A percentile compares a stretch with the other conserved stretches of the same genome.
phyloP scores from a whole-genome alignment of 1,140 invertebrate genomes.

The Semibalanus balanoides region DNA sequence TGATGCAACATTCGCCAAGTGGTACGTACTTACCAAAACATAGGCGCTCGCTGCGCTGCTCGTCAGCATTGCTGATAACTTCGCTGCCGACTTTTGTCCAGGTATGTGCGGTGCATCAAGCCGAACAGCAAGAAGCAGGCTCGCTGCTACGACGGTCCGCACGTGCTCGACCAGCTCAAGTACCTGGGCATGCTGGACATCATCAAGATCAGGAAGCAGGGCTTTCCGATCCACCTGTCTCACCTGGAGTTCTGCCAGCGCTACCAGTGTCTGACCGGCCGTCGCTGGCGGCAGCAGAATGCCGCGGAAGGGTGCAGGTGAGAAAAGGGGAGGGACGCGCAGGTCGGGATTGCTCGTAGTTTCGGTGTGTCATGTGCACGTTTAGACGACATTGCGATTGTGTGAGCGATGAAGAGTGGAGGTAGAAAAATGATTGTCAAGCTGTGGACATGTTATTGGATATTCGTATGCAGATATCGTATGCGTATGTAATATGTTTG shows the following conservation, averaged over 20 bases:
- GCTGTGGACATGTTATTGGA: no score
- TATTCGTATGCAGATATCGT: no score
- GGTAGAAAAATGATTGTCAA: no score
- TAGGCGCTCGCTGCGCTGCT: no score
- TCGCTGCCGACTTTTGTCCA: conserved; percentile 22
- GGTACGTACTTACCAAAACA: no score
- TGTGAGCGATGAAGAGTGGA: no score
- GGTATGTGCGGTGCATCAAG: conserved; percentile 90
- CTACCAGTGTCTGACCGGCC: conserved; percentile 53
- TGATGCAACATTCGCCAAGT: no score
- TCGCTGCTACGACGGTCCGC: conserved; percentile 61
- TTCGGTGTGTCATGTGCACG: no score
- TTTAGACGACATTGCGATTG: no score
- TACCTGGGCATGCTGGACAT: conserved; percentile 95
- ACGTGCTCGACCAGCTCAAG: conserved; percentile 77
- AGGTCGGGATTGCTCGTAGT: no score
- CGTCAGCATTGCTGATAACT: no score
- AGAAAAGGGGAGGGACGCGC: conserved; percentile 12
- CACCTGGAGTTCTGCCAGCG: conserved; percentile 61
- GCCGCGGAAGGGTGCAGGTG: conserved; percentile 18
- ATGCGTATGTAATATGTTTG: no score
- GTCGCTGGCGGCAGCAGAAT: conserved; percentile 7
- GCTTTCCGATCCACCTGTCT: conserved; percentile 75
- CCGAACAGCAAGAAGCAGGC: conserved; percentile 78
- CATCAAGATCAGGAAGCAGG: conserved; percentile 80